These are phyloP conservation scores for Drosophila kanekoi DNA, from an alignment of 2,888 invertebrate genomes.

Conservation along the genomic window DNA sequence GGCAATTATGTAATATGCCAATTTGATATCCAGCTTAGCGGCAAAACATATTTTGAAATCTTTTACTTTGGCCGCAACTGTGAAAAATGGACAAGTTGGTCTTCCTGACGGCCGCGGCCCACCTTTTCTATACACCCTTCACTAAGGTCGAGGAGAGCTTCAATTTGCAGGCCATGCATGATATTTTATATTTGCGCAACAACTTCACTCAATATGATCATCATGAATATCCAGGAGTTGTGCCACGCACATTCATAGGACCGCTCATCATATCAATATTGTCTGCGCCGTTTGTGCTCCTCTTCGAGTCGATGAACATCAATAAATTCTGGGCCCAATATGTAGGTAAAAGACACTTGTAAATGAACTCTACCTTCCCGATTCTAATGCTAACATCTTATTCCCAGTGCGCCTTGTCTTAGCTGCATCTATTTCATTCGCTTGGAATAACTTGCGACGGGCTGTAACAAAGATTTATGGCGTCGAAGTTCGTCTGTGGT, in stretches of 20 bases:
- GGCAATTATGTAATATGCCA: conserved; percentile 64
- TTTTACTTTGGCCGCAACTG: conserved; percentile 5
- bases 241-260: conserved; percentile 98
- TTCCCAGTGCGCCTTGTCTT: conserved; percentile 93
- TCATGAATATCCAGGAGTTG: conserved; percentile 98
- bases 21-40: conserved; percentile 16
- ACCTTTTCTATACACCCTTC: conserved; percentile 95
- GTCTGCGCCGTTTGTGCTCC: conserved; percentile 90
- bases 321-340: conserved; percentile 96
- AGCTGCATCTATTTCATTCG: conserved; percentile 90
- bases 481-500: conserved; percentile 91
- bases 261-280: conserved; percentile 92
- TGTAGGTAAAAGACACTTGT: conserved; percentile 87
- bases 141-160: conserved; percentile 99
- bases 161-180: conserved; percentile 99
- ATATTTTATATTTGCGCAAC: conserved; percentile 94
- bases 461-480: conserved; percentile 93
- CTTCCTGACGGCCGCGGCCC: conserved; percentile 91
- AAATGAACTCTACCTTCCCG: not conserved
- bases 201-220: conserved; percentile 98
- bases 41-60: conserved; percentile 18
- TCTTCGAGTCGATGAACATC: conserved; percentile 89
- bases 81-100: conserved; percentile 90
- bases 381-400: conserved; percentile 13
- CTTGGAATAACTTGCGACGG: conserved; percentile 91